These are phyloP conservation scores for Bubo bubo DNA, from an alignment of 2,113 vertebrate genomes.

Conservation along the genomic window DNA sequence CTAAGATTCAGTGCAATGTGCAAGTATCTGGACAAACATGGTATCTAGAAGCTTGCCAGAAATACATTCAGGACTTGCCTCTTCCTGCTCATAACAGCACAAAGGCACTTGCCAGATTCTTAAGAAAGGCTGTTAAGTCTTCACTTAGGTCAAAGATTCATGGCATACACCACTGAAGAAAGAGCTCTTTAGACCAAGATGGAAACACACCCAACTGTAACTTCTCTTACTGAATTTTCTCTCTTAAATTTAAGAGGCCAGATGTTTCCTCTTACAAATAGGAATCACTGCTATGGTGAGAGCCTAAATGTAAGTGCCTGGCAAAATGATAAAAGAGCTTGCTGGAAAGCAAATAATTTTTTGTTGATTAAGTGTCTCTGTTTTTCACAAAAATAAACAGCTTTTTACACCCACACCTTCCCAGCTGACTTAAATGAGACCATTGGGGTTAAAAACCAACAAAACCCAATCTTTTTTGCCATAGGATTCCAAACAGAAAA, in stretches of 20 bases:
- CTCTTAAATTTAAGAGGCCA: not conserved
- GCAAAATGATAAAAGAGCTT: not conserved
- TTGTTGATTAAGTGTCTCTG: not conserved
- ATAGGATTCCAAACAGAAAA: not conserved
- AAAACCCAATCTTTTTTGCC: not conserved
- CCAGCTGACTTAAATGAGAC: not conserved
- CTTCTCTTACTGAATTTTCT: not conserved
- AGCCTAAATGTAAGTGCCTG: not conserved
- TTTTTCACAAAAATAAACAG: not conserved
- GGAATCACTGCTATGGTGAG: not conserved
- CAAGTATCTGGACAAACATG: not conserved
- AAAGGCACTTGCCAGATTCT: not conserved
- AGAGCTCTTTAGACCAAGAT: not conserved
- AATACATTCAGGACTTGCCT: not conserved
- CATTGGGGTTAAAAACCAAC: fast-evolving
- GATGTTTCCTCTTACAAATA: not conserved
- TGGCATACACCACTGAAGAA: not conserved
- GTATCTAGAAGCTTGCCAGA: not conserved
- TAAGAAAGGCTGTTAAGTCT: not conserved
- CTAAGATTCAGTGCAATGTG: not conserved
- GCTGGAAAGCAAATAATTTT: not conserved
- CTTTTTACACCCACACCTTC: not conserved
- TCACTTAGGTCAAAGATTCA: not conserved
- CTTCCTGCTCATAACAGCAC: not conserved
- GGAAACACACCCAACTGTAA: not conserved